Evolutionary conservation across 2,797 vertebrate genomes (phyloP).

Genomic region (Ceryle rudis): DNA sequence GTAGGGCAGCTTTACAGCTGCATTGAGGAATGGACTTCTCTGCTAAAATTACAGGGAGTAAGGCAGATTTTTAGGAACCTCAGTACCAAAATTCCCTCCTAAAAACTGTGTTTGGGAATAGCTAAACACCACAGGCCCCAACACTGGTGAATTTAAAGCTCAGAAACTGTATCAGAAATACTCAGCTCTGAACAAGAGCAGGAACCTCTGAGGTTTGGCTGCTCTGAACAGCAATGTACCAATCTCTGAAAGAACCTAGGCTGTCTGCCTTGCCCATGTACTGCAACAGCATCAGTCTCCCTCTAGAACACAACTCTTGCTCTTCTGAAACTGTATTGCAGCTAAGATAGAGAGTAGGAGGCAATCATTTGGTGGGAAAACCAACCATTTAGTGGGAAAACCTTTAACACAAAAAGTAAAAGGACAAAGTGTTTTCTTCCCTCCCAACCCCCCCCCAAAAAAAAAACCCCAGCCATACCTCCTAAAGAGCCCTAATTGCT

Average conservation of each 20-base stretch:
- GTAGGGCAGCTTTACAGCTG: not conserved
- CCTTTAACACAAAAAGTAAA: not conserved
- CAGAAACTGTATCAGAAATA: not conserved
- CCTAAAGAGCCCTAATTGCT: not conserved
- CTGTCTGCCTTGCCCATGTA: not conserved
- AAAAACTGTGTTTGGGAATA: not conserved
- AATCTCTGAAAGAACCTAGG: not conserved
- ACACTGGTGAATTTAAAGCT: not conserved
- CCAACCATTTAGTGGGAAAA: not conserved
- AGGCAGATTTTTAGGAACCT: not conserved
- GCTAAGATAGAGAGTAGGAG: not conserved
- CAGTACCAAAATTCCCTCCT: not conserved
- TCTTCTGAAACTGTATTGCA: not conserved
- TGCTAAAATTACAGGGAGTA: not conserved
- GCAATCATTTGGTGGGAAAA: not conserved
- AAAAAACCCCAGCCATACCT: not conserved
- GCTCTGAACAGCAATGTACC: not conserved
- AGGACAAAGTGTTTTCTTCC: not conserved
- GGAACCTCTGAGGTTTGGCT: not conserved
- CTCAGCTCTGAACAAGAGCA: not conserved
- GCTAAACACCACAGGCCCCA: not conserved
- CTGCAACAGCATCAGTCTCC: not conserved
- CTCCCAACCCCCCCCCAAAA: too few species aligned
- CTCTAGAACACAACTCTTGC: not conserved
- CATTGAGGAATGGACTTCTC: not conserved